Conservation (phyloP, 2,113 vertebrate species). For the Pomatorhinus ruficollis region DNA sequence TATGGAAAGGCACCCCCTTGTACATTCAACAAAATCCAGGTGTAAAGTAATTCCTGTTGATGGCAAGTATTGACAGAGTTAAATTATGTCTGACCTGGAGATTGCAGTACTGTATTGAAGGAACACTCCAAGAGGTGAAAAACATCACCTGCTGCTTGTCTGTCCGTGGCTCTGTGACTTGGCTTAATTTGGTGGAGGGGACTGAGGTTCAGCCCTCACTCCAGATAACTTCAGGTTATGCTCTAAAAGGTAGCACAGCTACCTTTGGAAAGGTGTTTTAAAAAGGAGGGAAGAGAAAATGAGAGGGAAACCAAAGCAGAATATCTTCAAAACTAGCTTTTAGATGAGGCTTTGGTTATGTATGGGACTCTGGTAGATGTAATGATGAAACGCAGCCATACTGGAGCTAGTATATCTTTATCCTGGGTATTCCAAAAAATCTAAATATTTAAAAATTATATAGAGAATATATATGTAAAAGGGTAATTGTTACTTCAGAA, state of each 20-base stretch:
- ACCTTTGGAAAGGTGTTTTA: neutral
- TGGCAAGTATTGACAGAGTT: neutral
- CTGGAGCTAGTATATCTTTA: conserved; percentile 21
- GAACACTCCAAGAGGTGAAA: neutral
- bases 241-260: neutral
- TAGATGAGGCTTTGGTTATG: neutral
- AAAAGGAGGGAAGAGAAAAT: neutral
- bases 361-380: neutral
- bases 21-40: neutral
- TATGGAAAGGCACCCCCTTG: neutral
- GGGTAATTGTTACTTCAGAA: conserved; percentile 31
- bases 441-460: neutral
- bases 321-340: neutral
- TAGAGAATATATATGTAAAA: conserved; percentile 22
- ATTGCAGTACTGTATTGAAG: neutral
- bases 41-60: neutral
- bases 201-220: neutral
- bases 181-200: neutral
- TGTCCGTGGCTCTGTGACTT: rapidly evolving
- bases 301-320: neutral
- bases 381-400: neutral
- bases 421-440: neutral
- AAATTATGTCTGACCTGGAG: neutral
- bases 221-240: too few species aligned
- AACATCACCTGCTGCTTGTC: neutral